Conservation (phyloP, 1,140 invertebrate species). For the Reticulitermes speratus region DNA sequence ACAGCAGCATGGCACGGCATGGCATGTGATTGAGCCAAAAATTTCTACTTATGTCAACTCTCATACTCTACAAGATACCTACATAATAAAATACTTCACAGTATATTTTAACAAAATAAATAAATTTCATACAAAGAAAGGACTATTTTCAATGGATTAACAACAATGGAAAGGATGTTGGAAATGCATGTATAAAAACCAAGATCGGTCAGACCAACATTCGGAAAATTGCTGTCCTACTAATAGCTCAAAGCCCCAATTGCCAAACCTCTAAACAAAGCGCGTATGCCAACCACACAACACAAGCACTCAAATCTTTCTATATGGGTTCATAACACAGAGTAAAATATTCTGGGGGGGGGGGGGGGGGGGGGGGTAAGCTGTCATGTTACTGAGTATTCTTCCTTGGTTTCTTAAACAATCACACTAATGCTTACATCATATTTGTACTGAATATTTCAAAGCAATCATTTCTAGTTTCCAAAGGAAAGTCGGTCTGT, state of each 20-base stretch:
- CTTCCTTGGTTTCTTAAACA: not conserved
- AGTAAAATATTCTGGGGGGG: not conserved
- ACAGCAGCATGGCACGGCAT: not conserved
- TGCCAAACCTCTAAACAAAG: not conserved
- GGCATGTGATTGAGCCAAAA: constrained; percentile 9
- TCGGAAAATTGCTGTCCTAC: not conserved
- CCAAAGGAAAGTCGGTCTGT: constrained; percentile 15
- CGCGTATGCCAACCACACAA: not conserved
- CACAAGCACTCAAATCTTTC: not conserved
- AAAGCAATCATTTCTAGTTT: constrained; percentile 18
- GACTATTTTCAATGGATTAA: constrained; percentile 7
- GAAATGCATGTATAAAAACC: not conserved
- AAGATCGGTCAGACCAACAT: not conserved
- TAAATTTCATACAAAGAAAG: constrained; percentile 11
- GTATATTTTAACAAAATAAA: constrained; percentile 20
- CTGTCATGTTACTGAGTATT: constrained; percentile 26
- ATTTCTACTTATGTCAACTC: constrained; percentile 7
- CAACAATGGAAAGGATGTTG: not conserved
- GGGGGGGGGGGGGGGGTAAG: not conserved
- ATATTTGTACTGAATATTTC: constrained; percentile 24
- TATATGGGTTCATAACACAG: not conserved
- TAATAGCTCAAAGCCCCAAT: not conserved
- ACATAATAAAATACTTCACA: constrained; percentile 5
- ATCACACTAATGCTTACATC: constrained; percentile 19
- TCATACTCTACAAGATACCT: constrained; percentile 1